Base-by-base conservation (phyloP, 2,888 invertebrate species). In the Tortrix viridana region DNA sequence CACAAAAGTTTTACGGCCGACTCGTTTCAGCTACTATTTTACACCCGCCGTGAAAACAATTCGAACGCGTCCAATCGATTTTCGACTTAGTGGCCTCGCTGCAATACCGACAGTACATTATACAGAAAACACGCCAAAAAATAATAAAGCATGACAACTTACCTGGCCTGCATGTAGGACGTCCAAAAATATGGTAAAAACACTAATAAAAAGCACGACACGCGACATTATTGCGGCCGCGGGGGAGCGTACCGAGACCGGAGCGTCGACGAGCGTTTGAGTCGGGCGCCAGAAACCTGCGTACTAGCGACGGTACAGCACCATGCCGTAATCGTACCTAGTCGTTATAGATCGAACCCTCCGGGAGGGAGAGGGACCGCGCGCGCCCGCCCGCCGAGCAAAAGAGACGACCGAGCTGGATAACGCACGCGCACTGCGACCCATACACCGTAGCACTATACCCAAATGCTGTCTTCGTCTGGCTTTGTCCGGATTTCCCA, bases 161-260 rank as follows among this genome's bases (percentile, higher is more conserved):
- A 94, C 93, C 93, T 93, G 92, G 79, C 91, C 92, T 73, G 92
- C 90, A 73, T 89, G 89, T 76, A 93, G 90, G 85, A 91, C 92
- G 86, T 93, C 93, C 89, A 92, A 89, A 85, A 92, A 86, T 87
- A 93, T 89, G 85, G 91, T 89, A 87, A 93, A 92, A 85, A 93
- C 93, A 93, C 93, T 91, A 84, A 93, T 86, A 89, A 93, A 89
- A 86, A 93, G 89, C 88, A 93, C 92, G 89, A 92, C 92, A 85
- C 92, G 93, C 93, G 93, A 88, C 94, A 94, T 94, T 85, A 85
- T 93, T 83, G 92, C 91, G 89, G 86, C 85, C 90, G 89, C 90
- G 86, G 71, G 69, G 68, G 66, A 80, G 82, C 85, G 84, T 80
- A 80, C 74, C 77, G 77, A 69, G 69, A 74, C 77, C 77, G 79